Base-by-base conservation (phyloP, 2,888 invertebrate genomes). In the Camponotus fellah region DNA sequence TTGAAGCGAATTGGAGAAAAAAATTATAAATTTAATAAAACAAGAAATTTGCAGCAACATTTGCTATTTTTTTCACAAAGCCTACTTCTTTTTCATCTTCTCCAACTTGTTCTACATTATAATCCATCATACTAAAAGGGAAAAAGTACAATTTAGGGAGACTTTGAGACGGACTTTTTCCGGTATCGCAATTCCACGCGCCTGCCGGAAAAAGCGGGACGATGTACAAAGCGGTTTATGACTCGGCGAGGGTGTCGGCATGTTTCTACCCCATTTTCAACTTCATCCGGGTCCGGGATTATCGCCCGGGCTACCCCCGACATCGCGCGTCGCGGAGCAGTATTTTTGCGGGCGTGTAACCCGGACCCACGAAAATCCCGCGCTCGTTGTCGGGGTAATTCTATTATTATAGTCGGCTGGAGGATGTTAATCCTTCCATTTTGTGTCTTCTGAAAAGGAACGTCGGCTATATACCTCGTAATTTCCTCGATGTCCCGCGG, bases 351-450 rank as follows among this genome's bases (percentile, higher is more conserved):
- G 71, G 37, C 40, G 37, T 71, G 69, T 80, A 69, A 80, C 69
- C 26, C 9, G 79, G 46, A 60, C 26, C 43, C 46, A 60, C 60
- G 60, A 71, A 80, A 80, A 80, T 80, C 79, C 79, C 79, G 12
- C 17, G 69, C 71, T 69, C 79, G 79, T 71, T 80, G 79, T 80
- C 79, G 79, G 60, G 79, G 60, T 80, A 80, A 80, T 80, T 80
- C 79, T 80, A 80, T 80, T 80, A 80, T 71, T 80, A 80, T 80
- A 80, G 79, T 80, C 71, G 66, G 66, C 66, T 37, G 71, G 69
- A 69, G 79, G 71, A 71, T 71, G 79, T 80, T 80, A 80, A 80
- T 80, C 79, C 79, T 71, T 80, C 79, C 60, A 80, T 80, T 80
- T 80, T 80, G 79, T 46, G 79, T 80, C 46, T 17, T 1, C 26